phyloP scores from a whole-genome alignment of 2,113 vertebrate genomes.

The Apodemus speciosus region DNA sequence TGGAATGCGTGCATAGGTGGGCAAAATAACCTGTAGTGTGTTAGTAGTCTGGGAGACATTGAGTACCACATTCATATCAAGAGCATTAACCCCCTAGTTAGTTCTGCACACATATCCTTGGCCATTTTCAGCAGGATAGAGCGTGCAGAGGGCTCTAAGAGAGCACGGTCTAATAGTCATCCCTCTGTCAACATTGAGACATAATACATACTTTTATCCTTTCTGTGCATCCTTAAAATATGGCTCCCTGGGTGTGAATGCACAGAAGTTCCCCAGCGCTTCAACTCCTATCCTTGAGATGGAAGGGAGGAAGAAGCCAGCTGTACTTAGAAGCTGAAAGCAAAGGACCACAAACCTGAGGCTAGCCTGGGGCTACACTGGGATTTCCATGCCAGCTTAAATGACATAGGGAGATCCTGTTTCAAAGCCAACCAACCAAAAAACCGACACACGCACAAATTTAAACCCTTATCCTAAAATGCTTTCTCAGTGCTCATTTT shows the following conservation, averaged over 20 bases:
- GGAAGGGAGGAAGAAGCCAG: neutral
- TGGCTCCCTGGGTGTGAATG: neutral
- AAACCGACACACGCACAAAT: neutral
- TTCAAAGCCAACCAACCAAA: neutral
- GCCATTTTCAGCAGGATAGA: neutral
- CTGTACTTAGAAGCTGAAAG: neutral
- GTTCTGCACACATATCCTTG: conserved; percentile 5
- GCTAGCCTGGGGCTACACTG: neutral
- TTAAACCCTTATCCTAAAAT: neutral
- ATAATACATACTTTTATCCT: neutral
- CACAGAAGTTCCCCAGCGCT: neutral
- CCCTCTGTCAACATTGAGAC: neutral
- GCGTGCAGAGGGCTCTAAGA: neutral
- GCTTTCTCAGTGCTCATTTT: neutral
- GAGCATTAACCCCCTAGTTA: neutral
- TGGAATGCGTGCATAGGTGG: neutral
- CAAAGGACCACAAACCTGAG: neutral
- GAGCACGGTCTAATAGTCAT: neutral
- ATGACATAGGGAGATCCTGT: neutral
- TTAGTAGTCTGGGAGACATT: neutral
- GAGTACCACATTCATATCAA: neutral
- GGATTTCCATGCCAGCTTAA: neutral
- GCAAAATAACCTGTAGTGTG: neutral
- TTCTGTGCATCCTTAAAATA: neutral
- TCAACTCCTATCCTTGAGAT: neutral